These are phyloP conservation scores for Isaurus tuberculatus DNA, from an alignment of 92 coral and sea anemone species.

Conservation along the genomic window DNA sequence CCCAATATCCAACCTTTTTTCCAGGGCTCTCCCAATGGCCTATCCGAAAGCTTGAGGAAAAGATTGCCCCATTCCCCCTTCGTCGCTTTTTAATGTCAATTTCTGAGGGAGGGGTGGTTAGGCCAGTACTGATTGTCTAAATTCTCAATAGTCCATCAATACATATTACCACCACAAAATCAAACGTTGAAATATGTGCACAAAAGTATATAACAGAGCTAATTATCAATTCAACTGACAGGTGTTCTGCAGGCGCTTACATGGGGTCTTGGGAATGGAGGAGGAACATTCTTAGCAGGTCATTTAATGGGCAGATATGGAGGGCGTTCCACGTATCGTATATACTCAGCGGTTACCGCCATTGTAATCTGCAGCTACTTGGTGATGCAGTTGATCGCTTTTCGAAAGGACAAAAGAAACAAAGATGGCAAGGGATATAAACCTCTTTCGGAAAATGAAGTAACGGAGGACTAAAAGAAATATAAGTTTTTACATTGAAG, in stretches of 20 bases:
- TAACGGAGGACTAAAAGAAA: no score
- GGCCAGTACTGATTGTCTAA: no score
- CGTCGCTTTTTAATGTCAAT: no score
- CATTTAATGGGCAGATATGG: conserved; percentile 22
- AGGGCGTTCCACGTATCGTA: conserved; percentile 5
- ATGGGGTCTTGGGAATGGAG: conserved; percentile 38
- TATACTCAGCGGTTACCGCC: conserved; percentile 15
- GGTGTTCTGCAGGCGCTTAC: conserved; percentile 44
- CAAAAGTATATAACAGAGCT: neutral
- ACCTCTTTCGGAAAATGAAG: neutral
- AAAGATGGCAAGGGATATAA: conserved; percentile 6
- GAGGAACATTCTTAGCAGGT: conserved; percentile 21
- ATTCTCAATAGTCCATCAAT: neutral
- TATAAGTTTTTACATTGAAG: no score
- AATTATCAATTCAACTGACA: neutral
- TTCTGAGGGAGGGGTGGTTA: no score
- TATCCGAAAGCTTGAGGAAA: no score
- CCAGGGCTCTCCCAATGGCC: no score
- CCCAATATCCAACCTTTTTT: no score
- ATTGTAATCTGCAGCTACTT: neutral
- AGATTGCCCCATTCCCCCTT: no score
- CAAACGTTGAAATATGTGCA: neutral
- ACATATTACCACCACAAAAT: neutral
- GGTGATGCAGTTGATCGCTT: conserved; percentile 27
- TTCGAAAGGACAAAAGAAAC: neutral